Evolutionary conservation across 1,140 invertebrate genomes (phyloP).

Genomic region (Drosophila punjabiensis): DNA sequence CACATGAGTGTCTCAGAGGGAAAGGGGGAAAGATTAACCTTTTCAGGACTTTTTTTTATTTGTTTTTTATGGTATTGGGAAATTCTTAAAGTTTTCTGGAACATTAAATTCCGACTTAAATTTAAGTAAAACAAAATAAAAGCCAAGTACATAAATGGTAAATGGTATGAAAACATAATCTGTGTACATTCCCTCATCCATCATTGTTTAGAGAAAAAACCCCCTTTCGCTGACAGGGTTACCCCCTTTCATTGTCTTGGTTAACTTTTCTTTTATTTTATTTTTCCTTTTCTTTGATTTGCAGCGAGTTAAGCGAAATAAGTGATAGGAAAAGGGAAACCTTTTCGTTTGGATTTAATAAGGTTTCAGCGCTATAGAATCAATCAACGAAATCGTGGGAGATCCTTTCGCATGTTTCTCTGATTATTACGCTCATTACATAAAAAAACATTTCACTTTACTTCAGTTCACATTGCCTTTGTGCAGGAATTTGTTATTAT

Average conservation of each 20-base stretch:
- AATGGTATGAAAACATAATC: constrained; percentile 24
- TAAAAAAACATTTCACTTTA: constrained; percentile 71
- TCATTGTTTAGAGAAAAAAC: constrained; percentile 17
- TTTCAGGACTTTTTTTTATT: constrained; percentile 1
- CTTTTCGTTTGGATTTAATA: constrained; percentile 32
- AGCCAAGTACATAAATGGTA: constrained; percentile 8
- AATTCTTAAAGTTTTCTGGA: neutral
- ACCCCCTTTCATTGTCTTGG: constrained; percentile 25
- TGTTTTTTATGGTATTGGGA: neutral
- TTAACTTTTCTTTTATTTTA: constrained; percentile 6
- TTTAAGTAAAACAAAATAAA: neutral
- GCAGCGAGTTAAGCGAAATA: neutral
- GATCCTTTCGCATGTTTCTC: constrained; percentile 71
- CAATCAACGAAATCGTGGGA: constrained; percentile 44
- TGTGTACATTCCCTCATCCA: constrained; percentile 34
- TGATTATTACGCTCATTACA: constrained; percentile 81
- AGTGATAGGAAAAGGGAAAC: constrained; percentile 3
- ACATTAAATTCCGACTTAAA: neutral
- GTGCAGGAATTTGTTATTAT: constrained; percentile 74
- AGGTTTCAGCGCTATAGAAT: constrained; percentile 29
- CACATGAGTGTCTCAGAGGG: constrained; percentile 3
- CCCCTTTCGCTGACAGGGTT: neutral
- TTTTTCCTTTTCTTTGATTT: constrained; percentile 30
- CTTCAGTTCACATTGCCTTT: constrained; percentile 48
- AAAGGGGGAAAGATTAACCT: constrained; percentile 30